Evolutionary conservation across 1,140 invertebrate species (phyloP).

Genomic region (Drosophila setifemur): DNA sequence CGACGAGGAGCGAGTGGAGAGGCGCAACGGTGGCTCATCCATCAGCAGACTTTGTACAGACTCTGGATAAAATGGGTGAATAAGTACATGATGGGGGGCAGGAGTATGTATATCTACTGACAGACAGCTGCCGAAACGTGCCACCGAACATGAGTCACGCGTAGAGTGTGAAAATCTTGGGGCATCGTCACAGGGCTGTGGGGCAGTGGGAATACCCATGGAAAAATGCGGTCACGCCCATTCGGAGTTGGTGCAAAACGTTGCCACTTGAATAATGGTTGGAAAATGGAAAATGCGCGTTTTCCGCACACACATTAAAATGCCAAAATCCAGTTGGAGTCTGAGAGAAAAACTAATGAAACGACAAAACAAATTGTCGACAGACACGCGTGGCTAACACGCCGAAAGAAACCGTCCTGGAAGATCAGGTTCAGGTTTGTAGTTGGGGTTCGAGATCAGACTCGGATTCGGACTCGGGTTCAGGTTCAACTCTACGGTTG

Average conservation of each 20-base stretch:
- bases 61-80: constrained; percentile 22
- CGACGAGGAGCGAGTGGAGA: constrained; percentile 2
- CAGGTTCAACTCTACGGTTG: constrained; percentile 32
- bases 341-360: constrained; percentile 47
- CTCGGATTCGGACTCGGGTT: constrained; percentile 3
- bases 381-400: constrained; percentile 61
- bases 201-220: constrained; percentile 3
- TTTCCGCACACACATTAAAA: constrained; percentile 30
- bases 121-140: constrained; percentile 67
- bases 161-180: constrained; percentile 44
- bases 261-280: constrained; percentile 32
- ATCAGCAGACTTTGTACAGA: constrained; percentile 46
- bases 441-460: not conserved
- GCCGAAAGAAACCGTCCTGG: constrained; percentile 20
- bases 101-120: constrained; percentile 5
- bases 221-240: constrained; percentile 36
- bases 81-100: not conserved
- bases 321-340: constrained; percentile 29
- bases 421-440: constrained; percentile 50
- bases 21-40: constrained; percentile 45
- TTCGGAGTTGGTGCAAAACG: constrained; percentile 21
- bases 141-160: constrained; percentile 66
- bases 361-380: constrained; percentile 71
- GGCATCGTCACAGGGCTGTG: not conserved
- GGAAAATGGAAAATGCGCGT: constrained; percentile 34